Base-by-base conservation (phyloP, 2,888 invertebrate species). In the Ferdinandea cuprea region DNA sequence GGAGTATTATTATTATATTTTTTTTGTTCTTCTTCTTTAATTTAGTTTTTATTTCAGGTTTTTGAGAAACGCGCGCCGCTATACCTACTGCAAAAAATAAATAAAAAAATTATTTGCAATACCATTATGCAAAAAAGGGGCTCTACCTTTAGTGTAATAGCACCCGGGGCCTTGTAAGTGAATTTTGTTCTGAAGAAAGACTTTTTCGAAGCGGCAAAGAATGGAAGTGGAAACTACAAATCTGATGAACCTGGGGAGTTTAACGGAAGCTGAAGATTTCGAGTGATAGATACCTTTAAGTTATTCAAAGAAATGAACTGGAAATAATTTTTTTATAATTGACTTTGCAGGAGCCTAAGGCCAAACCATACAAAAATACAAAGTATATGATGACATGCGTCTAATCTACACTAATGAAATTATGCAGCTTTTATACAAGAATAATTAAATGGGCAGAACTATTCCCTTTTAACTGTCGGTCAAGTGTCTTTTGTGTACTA, bases 11-110 rank as follows among this genome's bases (percentile, higher is more conserved):
- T 81, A 76, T 81, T 63, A 63, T 68, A 25, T 68, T 46, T 40
- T 54, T 50, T 58, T 32, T 44, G 15, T 17, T 61, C 40, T 72
- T 66, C 66, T 72, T 71, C 42, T 77, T 77, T 66, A 71, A 80
- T 81, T 71, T 81, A 32, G 72, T 42, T 81, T 81, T 76, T 65
- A 71, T 65, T 71, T 71, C 25, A 69, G 69, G 58, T 79, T 72
- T 66, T 73, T 9, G 65, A 35, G 35, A 44, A 72, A 44, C 30
- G 52, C 72, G 21, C 44, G 46, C 63, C 30, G 40, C 21, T 35
- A 30, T 50, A 3, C 54, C 37, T 30, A 46, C 48, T 21, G 61
- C 40, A 54, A 30, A 3, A 32, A 11, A 7, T n/a, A 25, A 25
- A 37, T 6, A 32, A 40, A 25, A 61, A 76, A 71, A 66, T 66